Base-by-base conservation (phyloP, 2,888 invertebrate species). In the Drosophila algonquin region DNA sequence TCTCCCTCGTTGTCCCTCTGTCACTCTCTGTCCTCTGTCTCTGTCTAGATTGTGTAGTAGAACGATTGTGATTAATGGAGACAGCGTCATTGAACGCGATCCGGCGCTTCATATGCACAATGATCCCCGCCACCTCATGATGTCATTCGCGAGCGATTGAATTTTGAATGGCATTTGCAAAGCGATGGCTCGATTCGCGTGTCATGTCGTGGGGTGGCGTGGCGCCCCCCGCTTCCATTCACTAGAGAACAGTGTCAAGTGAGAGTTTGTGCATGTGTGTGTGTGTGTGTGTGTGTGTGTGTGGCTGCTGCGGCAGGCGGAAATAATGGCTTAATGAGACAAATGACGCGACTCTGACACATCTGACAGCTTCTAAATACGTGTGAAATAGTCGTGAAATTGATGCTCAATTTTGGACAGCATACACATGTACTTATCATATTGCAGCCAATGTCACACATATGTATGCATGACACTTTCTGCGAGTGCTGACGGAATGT, bases 281-380 rank as follows among this genome's bases (percentile, higher is more conserved):
- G 24, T 35, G 35, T 24, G 24, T 24, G 24, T 4, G 6, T 40
- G 35, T 14, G 24, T 14, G 35, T 24, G 24, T 24, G 5, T 24
- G 14, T 40, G 35, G 35, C 14, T 14, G n/a, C 69, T 75, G 76
- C 62, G 68, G 73, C 65, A 77, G 77, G 84, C 89, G 85, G 85
- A 85, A 85, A 85, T 87, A 87, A 83, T 87, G 73, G 73, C 87
- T 85, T 85, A 87, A 85, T 87, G 77, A 87, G 79, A 76, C 75
- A 79, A 85, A 84, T 86, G 89, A 83, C 76, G 76, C 83, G 75
- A 73, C 67, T 67, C 68, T 62, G 64, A 71, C 54, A 53, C 68
- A 62, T 54, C 61, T 87, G 86, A 81, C 79, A 81, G 69, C 48
- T 64, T 54, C 24, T 63, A 65, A 73, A 64, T 78, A 80, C 81